These are phyloP conservation scores for Maconellicoccus hirsutus DNA, from an alignment of 1,140 invertebrate genomes.

Conservation along the genomic window DNA sequence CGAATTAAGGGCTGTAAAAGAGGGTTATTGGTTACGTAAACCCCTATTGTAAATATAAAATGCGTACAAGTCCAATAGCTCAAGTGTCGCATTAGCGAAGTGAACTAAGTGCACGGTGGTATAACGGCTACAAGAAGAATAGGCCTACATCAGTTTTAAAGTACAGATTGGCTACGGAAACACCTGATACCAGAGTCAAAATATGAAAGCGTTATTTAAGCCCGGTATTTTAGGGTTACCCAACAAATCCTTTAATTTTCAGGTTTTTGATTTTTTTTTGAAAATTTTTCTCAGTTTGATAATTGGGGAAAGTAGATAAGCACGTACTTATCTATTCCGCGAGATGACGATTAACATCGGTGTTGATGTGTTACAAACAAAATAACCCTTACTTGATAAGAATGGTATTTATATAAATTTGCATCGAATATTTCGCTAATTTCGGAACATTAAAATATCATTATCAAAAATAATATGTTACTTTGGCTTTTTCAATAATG, in stretches of 20 bases:
- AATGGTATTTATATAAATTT: too few species aligned
- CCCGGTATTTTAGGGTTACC: not conserved
- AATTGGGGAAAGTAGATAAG: too few species aligned
- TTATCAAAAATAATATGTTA: too few species aligned
- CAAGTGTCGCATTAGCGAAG: conserved; percentile 2
- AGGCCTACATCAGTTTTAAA: not conserved
- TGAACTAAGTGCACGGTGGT: not conserved
- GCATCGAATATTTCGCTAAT: too few species aligned
- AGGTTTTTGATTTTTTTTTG: not conserved
- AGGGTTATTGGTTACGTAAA: conserved; percentile 3
- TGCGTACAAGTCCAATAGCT: not conserved
- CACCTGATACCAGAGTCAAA: conserved; percentile 3
- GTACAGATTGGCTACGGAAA: conserved; percentile 3
- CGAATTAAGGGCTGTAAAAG: conserved; percentile 3
- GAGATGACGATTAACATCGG: too few species aligned
- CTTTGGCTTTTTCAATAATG: too few species aligned
- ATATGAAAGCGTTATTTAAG: not conserved
- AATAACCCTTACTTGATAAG: too few species aligned
- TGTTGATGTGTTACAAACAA: too few species aligned
- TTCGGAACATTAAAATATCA: too few species aligned
- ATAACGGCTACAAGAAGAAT: conserved; percentile 8
- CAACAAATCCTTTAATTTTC: not conserved
- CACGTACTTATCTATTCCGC: too few species aligned
- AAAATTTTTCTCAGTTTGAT: too few species aligned
- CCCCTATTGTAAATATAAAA: conserved; percentile 5